Percentiles rank a stretch among this genome's conserved stretches.
Evolutionary conservation across 2,113 vertebrate species (phyloP).

Genomic region (Cheirogaleus medius): DNA sequence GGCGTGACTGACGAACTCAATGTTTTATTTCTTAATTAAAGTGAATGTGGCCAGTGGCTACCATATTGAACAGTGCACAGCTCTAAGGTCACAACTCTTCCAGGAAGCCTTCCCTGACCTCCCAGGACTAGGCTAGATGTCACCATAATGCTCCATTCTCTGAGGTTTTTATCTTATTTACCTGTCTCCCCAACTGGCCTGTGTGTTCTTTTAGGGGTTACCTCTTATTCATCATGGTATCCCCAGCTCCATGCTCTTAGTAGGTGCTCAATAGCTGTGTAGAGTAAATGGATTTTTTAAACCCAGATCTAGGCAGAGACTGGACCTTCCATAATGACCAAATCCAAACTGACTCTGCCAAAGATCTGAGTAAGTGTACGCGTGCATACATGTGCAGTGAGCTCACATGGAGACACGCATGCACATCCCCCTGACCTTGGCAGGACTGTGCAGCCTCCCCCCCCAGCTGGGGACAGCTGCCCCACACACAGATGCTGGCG

Average conservation of each 20-base stretch:
- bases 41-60: background rate
- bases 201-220: background rate
- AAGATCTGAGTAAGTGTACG: background rate
- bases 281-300: background rate
- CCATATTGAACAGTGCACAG: background rate
- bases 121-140: background rate
- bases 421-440: background rate
- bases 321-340: background rate
- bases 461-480: background rate
- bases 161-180: background rate
- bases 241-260: background rate
- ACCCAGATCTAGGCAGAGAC: background rate
- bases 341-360: background rate
- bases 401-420: background rate
- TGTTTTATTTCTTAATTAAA: background rate
- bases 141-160: background rate
- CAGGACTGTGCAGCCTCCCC: background rate
- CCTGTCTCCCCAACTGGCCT: background rate
- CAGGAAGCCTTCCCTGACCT: background rate
- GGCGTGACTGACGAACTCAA: background rate
- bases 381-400: accelerated
- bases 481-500: background rate
- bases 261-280: background rate
- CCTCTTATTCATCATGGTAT: background rate
- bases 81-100: background rate